Evolutionary conservation across 2,888 invertebrate species (phyloP).

Genomic region (Sinelater perroti): DNA sequence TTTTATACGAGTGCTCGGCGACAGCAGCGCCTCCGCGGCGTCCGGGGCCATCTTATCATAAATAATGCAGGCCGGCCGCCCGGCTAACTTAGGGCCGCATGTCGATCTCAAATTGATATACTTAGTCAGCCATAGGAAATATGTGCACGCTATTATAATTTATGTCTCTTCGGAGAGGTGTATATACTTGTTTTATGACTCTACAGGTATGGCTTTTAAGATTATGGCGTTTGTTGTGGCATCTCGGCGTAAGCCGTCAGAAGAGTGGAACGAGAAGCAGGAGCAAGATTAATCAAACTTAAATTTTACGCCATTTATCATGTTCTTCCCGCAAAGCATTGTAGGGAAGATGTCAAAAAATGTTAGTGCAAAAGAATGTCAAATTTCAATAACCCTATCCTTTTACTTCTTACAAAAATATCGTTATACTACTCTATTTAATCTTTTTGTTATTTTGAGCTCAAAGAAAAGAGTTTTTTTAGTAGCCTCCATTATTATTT

Average conservation of each 20-base stretch:
- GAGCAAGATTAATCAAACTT: too few species aligned
- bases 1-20: constrained; percentile 58
- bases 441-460: too few species aligned
- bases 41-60: constrained; percentile 52
- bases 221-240: constrained; percentile 31
- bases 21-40: constrained; percentile 46
- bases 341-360: too few species aligned
- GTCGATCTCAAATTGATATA: constrained; percentile 50
- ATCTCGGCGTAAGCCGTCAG: not conserved
- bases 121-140: constrained; percentile 44
- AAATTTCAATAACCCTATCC: too few species aligned
- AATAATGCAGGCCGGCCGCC: constrained; percentile 52
- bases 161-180: constrained; percentile 37
- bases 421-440: too few species aligned
- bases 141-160: constrained; percentile 42
- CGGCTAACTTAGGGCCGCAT: constrained; percentile 41
- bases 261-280: too few species aligned
- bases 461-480: too few species aligned
- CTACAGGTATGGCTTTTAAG: constrained; percentile 34
- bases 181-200: constrained; percentile 38
- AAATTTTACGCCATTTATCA: too few species aligned
- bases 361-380: too few species aligned
- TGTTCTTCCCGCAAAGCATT: too few species aligned
- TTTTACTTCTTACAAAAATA: too few species aligned
- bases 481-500: too few species aligned